phyloP scores from a whole-genome alignment of 2,797 vertebrate genomes.

The Sebastes vulpes region DNA sequence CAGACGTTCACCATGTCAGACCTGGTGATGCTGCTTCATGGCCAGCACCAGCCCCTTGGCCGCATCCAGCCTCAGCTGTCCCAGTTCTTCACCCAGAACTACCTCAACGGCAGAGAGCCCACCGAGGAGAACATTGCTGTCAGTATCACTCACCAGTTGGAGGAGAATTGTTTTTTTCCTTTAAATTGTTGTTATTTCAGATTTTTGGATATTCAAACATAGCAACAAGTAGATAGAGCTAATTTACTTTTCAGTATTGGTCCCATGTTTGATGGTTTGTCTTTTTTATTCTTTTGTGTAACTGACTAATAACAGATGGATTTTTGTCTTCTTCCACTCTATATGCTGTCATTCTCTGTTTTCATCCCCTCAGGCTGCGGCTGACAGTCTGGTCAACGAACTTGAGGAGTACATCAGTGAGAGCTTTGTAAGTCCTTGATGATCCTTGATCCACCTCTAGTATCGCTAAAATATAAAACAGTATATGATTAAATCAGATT shows the following conservation, averaged over 20 bases:
- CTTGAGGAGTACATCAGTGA: slow-evolving; percentile 93
- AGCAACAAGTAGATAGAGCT: not conserved
- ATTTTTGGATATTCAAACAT: not conserved
- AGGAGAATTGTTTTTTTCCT: not conserved
- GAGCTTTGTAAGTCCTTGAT: slow-evolving; percentile 90
- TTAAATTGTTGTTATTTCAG: not conserved
- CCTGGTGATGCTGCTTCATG: slow-evolving; percentile 93
- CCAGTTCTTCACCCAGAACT: slow-evolving; percentile 93
- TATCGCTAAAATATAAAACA: not conserved
- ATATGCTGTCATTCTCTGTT: not conserved
- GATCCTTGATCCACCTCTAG: not conserved
- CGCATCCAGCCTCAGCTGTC: slow-evolving; percentile 92
- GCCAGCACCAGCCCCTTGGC: slow-evolving; percentile 92
- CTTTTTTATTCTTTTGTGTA: not conserved
- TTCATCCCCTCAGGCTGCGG: slow-evolving; percentile 82
- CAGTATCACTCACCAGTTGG: slow-evolving; percentile 40
- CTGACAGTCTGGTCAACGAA: slow-evolving; percentile 88
- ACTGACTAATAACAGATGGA: not conserved
- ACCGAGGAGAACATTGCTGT: slow-evolving; percentile 91
- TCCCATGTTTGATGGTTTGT: not conserved
- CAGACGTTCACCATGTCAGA: slow-evolving; percentile 96
- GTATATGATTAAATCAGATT: not conserved
- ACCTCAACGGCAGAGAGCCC: slow-evolving; percentile 90
- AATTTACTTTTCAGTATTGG: not conserved
- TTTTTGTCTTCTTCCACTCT: not conserved